Base-by-base conservation (phyloP, 2,888 invertebrate species). In the Dynastes grantii region DNA sequence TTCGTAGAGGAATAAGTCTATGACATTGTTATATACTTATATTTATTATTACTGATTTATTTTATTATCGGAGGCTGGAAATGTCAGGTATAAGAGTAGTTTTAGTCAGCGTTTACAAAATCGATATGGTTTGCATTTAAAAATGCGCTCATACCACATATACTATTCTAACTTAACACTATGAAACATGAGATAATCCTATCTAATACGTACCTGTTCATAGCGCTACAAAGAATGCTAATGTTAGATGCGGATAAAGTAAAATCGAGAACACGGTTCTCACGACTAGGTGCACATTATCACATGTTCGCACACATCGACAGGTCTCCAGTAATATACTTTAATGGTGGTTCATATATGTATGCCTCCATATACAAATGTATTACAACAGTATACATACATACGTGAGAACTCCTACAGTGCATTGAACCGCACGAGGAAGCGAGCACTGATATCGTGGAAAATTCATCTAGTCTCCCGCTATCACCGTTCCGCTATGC, bases 381-480 rank as follows among this genome's bases (percentile, higher is more conserved):
- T 45, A 45, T 45, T 70, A 51, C 64, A 80, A 37, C 49, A 27
- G 40, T 58, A 71, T 40, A 73, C 61, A 45, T 83, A 16, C 37
- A 71, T 40, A 73, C 61, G 61, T 83, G 82, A 81, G 81, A 83
- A 83, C 81, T 81, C 79, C 77, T 73, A 55, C 79, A 79, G 85
- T 82, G 81, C 86, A 80, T 85, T 85, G 86, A 86, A 86, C 85
- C 83, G 82, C 81, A 81, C 81, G 80, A 86, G 85, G 86, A 86
- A 85, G 85, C 84, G 82, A 84, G 81, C 83, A 82, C 68, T 71
- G 85, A 84, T 84, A 85, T 83, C 85, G 82, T 82, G 84, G 83
- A 84, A 84, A 85, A 84, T 83, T 83, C 80, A 81, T 82, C 83
- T 80, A 82, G 81, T 81, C 81, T 82, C 80, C 40, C 51, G 49